Evolutionary conservation across 2,888 invertebrate species (phyloP).

Genomic region (Morpho deidamia): DNA sequence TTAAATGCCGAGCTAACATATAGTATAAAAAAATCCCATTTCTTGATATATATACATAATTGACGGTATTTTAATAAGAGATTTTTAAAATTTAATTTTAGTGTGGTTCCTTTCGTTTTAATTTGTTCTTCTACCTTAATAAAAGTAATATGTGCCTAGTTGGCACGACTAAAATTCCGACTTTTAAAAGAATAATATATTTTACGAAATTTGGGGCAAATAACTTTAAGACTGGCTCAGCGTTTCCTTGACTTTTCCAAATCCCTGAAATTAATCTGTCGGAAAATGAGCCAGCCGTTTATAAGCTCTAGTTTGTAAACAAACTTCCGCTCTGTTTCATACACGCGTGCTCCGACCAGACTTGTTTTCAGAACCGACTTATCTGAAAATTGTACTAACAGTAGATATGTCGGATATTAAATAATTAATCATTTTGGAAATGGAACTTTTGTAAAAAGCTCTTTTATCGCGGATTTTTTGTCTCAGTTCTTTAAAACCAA

Average conservation of each 20-base stretch:
- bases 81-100: too few relatives aligned
- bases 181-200: neutral
- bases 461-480: too few relatives aligned
- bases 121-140: too few relatives aligned
- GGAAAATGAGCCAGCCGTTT: slow-evolving; percentile 10
- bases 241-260: slow-evolving; percentile 7
- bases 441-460: neutral
- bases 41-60: too few relatives aligned
- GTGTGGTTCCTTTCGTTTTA: too few relatives aligned
- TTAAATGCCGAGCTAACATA: too few relatives aligned
- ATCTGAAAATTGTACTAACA: neutral
- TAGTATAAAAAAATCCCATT: too few relatives aligned
- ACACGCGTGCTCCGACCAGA: neutral
- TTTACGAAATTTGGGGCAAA: neutral
- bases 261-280: slow-evolving; percentile 7
- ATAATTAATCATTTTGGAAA: neutral
- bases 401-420: neutral
- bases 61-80: too few relatives aligned
- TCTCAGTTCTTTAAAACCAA: too few relatives aligned
- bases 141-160: too few relatives aligned
- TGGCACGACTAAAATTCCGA: too few relatives aligned
- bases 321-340: neutral
- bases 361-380: slow-evolving; percentile 2
- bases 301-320: slow-evolving; percentile 1
- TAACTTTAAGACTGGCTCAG: neutral